Percentiles rank a stretch among this genome's conserved stretches.
These are phyloP conservation scores for Metaphire vulgaris DNA, from an alignment of 1,140 invertebrate genomes.

Conservation along the genomic window DNA sequence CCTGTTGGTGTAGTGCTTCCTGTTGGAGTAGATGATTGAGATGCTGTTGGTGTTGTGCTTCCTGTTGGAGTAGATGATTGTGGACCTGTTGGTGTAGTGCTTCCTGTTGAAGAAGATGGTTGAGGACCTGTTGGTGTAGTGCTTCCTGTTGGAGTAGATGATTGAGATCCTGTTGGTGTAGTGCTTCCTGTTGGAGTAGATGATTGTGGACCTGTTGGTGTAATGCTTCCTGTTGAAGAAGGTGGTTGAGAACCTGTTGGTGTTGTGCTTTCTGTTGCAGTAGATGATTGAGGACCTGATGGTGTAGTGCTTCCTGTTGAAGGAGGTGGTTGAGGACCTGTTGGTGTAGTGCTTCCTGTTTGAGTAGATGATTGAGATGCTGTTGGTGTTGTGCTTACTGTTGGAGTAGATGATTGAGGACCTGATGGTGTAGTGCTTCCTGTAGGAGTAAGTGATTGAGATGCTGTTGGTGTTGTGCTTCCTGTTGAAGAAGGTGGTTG, in stretches of 20 bases:
- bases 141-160: neutral
- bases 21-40: neutral
- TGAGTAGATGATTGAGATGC: neutral
- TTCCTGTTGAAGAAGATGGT: too few species aligned
- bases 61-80: neutral
- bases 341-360: neutral
- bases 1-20: neutral
- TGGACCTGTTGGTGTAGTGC: neutral
- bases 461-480: neutral
- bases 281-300: neutral
- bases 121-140: neutral
- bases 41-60: neutral
- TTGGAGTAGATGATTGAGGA: neutral
- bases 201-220: neutral
- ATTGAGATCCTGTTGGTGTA: neutral
- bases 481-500: too few species aligned
- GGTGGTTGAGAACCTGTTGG: neutral
- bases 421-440: neutral
- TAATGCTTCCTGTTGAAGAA: neutral
- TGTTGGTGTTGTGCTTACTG: neutral
- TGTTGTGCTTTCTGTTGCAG: neutral
- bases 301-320: neutral
- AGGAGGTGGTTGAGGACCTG: too few species aligned
- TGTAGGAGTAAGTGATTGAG: neutral
- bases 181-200: neutral